Percentiles rank a stretch among this genome's conserved stretches.
These are phyloP conservation scores for Bombus ignitus DNA, from an alignment of 1,140 invertebrate genomes.

Conservation along the genomic window DNA sequence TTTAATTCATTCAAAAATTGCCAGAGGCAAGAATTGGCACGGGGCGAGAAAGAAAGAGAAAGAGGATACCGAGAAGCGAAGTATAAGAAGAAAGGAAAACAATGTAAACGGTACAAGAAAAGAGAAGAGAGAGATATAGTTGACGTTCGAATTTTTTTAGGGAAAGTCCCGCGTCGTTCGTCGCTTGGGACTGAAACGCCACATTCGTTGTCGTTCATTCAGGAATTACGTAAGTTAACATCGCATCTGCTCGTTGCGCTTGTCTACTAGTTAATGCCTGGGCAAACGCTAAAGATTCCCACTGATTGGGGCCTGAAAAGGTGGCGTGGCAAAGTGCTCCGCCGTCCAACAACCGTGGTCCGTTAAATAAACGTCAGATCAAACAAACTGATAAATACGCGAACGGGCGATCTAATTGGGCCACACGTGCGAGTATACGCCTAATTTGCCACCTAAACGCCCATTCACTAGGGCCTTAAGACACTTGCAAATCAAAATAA, in stretches of 20 bases:
- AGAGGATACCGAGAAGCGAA: neutral
- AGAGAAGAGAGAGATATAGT: neutral
- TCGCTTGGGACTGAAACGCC: neutral
- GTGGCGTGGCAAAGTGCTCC: slow-evolving; percentile 18
- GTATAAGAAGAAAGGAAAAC: neutral
- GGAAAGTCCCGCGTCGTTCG: slow-evolving; percentile 30
- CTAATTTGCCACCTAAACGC: slow-evolving; percentile 7
- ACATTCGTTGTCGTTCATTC: slow-evolving; percentile 24
- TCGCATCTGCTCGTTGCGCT: slow-evolving; percentile 50
- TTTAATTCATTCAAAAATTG: neutral
- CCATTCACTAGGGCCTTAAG: neutral
- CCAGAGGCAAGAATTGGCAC: neutral
- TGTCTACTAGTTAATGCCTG: slow-evolving; percentile 54
- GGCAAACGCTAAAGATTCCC: slow-evolving; percentile 52
- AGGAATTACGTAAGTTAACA: slow-evolving; percentile 59
- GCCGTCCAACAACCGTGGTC: slow-evolving; percentile 11
- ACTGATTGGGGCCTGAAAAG: slow-evolving; percentile 58
- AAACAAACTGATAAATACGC: slow-evolving; percentile 52
- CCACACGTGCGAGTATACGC: neutral
- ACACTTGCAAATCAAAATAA: neutral
- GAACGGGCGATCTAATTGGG: neutral
- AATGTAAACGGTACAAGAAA: neutral
- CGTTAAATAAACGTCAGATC: slow-evolving; percentile 21
- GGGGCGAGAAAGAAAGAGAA: neutral
- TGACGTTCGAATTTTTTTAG: slow-evolving; percentile 6